phyloP scores from a whole-genome alignment of 2,888 invertebrate genomes.

The Acanthosepion pharaonis region DNA sequence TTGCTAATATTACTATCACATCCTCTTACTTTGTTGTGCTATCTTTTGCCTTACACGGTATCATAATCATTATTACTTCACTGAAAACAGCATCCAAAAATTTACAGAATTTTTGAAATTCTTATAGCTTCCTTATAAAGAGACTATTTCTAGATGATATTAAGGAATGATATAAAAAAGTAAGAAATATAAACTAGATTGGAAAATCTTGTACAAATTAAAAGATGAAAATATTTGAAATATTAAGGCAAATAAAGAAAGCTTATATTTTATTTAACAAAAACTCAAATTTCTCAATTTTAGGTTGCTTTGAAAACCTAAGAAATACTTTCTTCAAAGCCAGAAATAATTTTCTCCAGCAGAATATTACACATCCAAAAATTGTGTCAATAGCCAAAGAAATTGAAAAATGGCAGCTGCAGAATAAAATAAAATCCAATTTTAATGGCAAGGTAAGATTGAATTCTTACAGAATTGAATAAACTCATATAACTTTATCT shows the following conservation, averaged over 20 bases:
- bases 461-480: not conserved
- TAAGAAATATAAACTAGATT: too few relatives aligned
- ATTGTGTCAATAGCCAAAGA: conserved; percentile 34
- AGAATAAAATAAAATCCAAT: conserved; percentile 25
- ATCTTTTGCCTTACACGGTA: too few relatives aligned
- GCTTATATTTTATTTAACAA: not conserved
- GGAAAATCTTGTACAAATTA: too few relatives aligned
- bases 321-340: conserved; percentile 41
- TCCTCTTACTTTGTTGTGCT: too few relatives aligned
- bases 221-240: not conserved
- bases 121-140: too few relatives aligned
- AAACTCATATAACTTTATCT: too few relatives aligned
- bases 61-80: too few relatives aligned
- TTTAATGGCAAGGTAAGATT: conserved; percentile 42
- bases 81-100: too few relatives aligned
- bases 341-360: conserved; percentile 35
- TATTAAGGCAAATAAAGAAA: not conserved
- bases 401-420: conserved; percentile 43
- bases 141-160: too few relatives aligned
- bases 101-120: too few relatives aligned
- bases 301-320: conserved; percentile 34
- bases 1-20: too few relatives aligned
- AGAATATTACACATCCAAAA: conserved; percentile 43
- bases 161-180: too few relatives aligned
- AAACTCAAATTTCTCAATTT: not conserved